Evolutionary conservation across 2,113 vertebrate genomes (phyloP).

Genomic region (Epinephelus lanceolatus): DNA sequence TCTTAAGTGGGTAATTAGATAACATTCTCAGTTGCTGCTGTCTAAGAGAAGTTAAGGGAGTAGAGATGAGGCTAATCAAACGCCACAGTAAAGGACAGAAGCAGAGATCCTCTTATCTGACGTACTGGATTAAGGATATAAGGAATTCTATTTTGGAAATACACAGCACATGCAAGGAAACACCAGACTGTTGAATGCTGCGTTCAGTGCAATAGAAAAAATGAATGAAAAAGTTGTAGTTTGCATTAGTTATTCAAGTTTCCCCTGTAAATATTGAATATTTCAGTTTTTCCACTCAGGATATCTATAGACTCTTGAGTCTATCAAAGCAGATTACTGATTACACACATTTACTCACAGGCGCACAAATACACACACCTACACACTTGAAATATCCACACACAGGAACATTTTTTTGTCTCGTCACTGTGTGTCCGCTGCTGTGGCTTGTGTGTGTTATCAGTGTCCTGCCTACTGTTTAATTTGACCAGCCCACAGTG

Average conservation of each 20-base stretch:
- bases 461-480: constrained; percentile 13
- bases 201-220: not conserved
- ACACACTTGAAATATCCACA: not conserved
- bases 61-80: constrained; percentile 43
- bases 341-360: not conserved
- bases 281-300: not conserved
- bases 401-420: not conserved
- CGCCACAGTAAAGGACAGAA: constrained; percentile 38
- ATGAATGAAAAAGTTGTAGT: not conserved
- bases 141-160: constrained; percentile 54
- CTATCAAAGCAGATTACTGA: constrained; percentile 53
- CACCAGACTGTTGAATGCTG: not conserved
- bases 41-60: constrained; percentile 2
- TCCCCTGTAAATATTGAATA: not conserved
- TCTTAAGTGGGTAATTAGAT: constrained; percentile 8
- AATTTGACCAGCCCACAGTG: constrained; percentile 34
- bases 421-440: not conserved
- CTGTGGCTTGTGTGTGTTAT: constrained; percentile 12
- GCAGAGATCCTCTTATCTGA: constrained; percentile 68
- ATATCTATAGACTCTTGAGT: constrained; percentile 38
- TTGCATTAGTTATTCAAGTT: not conserved
- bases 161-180: constrained; percentile 22
- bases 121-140: constrained; percentile 62
- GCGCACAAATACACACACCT: not conserved
- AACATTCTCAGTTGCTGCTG: constrained; percentile 19